Conservation (phyloP, 2,797 vertebrate genomes). For the Phoxinus dragarum region DNA sequence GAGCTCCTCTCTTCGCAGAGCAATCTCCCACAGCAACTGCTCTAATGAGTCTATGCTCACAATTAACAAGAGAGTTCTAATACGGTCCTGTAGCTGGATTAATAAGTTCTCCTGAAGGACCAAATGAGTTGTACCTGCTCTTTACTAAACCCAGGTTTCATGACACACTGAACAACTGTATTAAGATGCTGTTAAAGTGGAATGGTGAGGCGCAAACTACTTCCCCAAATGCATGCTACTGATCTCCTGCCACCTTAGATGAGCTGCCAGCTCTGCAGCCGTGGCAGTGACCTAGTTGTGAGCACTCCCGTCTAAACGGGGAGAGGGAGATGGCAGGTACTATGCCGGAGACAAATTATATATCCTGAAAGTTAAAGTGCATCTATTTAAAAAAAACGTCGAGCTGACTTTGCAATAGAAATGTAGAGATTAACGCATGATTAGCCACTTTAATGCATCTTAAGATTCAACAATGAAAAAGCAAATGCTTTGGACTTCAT, state of each 20-base stretch:
- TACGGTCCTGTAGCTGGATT: constrained; percentile 7
- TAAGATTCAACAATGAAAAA: neutral
- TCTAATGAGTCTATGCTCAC: constrained; percentile 45
- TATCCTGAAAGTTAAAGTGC: neutral
- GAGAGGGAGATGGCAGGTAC: neutral
- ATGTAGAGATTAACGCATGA: neutral
- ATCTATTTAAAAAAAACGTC: neutral
- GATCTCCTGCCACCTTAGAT: constrained; percentile 39
- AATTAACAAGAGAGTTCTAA: constrained; percentile 48
- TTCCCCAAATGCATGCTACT: constrained; percentile 41
- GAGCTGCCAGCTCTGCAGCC: constrained; percentile 36
- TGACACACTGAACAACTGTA: constrained; percentile 25
- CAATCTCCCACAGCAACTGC: constrained; percentile 36
- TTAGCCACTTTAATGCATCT: neutral
- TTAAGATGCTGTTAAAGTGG: constrained; percentile 28
- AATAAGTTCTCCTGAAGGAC: constrained; percentile 40
- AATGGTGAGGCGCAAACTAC: constrained; percentile 30
- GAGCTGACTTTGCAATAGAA: neutral
- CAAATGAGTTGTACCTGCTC: constrained; percentile 13
- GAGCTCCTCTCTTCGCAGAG: constrained; percentile 24
- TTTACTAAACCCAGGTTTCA: constrained; percentile 24
- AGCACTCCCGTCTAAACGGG: constrained; percentile 5
- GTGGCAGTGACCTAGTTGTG: constrained; percentile 44
- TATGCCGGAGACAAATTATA: neutral
- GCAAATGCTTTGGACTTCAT: neutral